These are phyloP conservation scores for Todiramphus chloris DNA, from an alignment of 2,113 vertebrate species.

Conservation along the genomic window DNA sequence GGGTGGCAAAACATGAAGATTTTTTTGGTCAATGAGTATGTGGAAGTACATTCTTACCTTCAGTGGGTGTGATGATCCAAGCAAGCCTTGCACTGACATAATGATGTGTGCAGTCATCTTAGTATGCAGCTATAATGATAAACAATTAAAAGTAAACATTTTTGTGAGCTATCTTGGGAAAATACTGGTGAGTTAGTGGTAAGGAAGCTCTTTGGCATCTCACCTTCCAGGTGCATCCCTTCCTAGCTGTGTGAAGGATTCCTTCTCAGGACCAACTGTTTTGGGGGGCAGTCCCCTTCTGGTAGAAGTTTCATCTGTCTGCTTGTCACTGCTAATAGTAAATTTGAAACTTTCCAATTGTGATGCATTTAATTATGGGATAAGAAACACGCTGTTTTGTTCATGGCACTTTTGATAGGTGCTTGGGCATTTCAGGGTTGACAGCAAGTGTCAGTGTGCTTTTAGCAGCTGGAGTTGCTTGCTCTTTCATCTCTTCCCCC, in stretches of 20 bases:
- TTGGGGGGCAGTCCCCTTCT: background rate
- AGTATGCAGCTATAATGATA: background rate
- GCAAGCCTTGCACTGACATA: background rate
- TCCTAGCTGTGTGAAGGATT: rapidly evolving
- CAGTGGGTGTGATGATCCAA: background rate
- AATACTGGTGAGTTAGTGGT: background rate
- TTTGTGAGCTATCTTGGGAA: background rate
- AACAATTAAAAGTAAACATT: background rate
- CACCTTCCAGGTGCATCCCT: background rate
- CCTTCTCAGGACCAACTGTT: background rate
- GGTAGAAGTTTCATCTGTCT: background rate
- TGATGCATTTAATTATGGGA: background rate
- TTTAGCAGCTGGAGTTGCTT: background rate
- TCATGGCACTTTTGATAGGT: background rate
- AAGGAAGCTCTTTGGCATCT: background rate
- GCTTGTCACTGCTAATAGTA: background rate
- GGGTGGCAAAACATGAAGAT: background rate
- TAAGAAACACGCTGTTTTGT: background rate
- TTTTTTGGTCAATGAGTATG: background rate
- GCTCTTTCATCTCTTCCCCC: background rate
- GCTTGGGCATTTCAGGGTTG: background rate
- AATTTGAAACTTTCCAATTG: background rate
- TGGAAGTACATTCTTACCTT: background rate
- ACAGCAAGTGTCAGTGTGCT: background rate
- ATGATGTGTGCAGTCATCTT: rapidly evolving